Evolutionary conservation across 1,140 invertebrate species (phyloP).

Genomic region (Saxidomus purpurata): DNA sequence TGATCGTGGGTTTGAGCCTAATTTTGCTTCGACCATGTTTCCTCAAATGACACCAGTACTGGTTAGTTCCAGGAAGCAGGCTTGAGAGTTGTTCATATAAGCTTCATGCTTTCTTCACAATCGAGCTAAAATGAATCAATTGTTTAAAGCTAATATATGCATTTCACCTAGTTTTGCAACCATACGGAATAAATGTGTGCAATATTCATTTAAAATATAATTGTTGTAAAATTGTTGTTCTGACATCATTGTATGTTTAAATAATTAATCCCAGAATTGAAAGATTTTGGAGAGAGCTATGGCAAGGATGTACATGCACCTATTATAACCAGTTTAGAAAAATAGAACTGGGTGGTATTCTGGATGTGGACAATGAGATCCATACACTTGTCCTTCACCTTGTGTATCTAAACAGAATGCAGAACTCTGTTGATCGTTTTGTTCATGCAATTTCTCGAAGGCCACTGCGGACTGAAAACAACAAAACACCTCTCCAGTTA

Average conservation of each 20-base stretch:
- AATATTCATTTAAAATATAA: constrained; percentile 15
- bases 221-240: constrained; percentile 28
- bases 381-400: constrained; percentile 35
- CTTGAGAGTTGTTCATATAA: constrained; percentile 30
- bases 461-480: too few relatives aligned
- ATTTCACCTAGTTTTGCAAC: constrained; percentile 21
- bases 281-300: constrained; percentile 54
- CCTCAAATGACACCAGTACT: constrained; percentile 32
- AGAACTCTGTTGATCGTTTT: constrained; percentile 49
- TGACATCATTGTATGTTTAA: constrained; percentile 43
- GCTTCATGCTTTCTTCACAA: constrained; percentile 33
- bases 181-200: constrained; percentile 13
- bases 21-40: not conserved
- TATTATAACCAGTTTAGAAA: constrained; percentile 49
- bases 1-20: not conserved
- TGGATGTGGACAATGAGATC: constrained; percentile 53
- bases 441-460: constrained; percentile 40
- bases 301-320: constrained; percentile 4
- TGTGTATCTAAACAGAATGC: constrained; percentile 52
- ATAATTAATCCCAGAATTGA: constrained; percentile 30
- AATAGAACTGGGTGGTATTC: constrained; percentile 45
- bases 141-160: constrained; percentile 40
- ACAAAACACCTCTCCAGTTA: constrained; percentile 53
- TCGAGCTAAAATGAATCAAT: constrained; percentile 24
- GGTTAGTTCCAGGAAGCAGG: constrained; percentile 26